Evolutionary conservation across 2,113 vertebrate genomes (phyloP), one percentile per base, ranked within the genome.

Genomic region (Suncus etruscus): DNA sequence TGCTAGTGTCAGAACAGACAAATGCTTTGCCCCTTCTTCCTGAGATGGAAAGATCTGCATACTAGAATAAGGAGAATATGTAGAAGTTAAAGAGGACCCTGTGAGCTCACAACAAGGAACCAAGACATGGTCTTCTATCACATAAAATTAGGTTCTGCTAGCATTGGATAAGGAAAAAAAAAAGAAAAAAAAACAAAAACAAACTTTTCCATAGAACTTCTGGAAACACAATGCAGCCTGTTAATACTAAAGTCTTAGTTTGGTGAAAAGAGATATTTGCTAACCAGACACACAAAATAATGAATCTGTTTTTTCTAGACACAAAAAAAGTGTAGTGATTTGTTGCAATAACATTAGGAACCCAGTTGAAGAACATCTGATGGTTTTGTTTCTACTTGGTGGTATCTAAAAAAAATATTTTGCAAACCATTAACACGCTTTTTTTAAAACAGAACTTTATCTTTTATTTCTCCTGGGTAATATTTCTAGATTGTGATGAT

Each of bases 361-460:
- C 66, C 6, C 32, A 66, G 11, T 24, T 29, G 20, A 45, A 84
- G 58, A 48, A 83, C 11, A 72, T 72, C 48, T 83, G 18, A 11
- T 78, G 66, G 20, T 77, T 84, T 77, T 72, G 20, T 73, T 84
- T 77, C 63, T 11, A 66, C 25, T 80, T 50, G 74, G n/a, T 5
- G 9, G 2, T 87, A 79, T 70, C 69, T 79, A 66, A 20, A 72
- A 68, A 80, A 89, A 90, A 78, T 0, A 54, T 79, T 24, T 61
- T 65, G 20, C 32, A 75, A 89, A 47, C 73, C 25, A 78, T 27
- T 61, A 3, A 58, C 22, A 39, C 4, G n/a, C n/a, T n/a, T 1
- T 82, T 84, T 72, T 31, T 77, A 61, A 61, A 61, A 22, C 11
- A 86, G 32, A 80, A 86, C 8, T 48, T 86, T 12, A 86, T 8